Conservation (phyloP, 1,140 invertebrate species). For the Atopsyche davidsoni region DNA sequence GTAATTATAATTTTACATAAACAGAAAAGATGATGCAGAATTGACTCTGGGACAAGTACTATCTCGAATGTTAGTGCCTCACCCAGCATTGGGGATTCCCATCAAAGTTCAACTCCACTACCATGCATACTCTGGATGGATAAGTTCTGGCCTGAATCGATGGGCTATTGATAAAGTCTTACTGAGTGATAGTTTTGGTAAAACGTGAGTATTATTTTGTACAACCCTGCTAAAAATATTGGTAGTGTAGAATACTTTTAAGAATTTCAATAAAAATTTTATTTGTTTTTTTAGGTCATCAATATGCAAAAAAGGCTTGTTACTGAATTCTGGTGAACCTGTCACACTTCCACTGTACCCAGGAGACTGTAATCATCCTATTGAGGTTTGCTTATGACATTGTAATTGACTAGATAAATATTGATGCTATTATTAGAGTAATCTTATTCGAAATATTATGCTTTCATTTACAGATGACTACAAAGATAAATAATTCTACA, state of each 20-base stretch:
- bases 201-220: constrained; percentile 50
- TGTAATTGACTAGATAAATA: background rate
- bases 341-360: constrained; percentile 66
- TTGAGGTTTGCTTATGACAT: constrained; percentile 11
- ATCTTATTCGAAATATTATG: background rate
- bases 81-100: constrained; percentile 73
- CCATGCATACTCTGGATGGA: constrained; percentile 86
- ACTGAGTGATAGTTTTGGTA: constrained; percentile 79
- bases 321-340: constrained; percentile 66
- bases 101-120: constrained; percentile 70
- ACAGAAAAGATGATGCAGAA: constrained; percentile 74
- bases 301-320: constrained; percentile 67
- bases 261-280: constrained; percentile 13
- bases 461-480: constrained; percentile 12
- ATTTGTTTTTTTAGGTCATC: constrained; percentile 55
- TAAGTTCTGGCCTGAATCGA: constrained; percentile 72
- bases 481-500: constrained; percentile 15
- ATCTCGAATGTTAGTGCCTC: constrained; percentile 78
- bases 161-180: constrained; percentile 79
- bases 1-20: constrained; percentile 19
- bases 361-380: constrained; percentile 61
- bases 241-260: background rate
- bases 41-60: constrained; percentile 63
- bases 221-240: background rate
- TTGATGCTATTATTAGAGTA: background rate